phyloP scores from a whole-genome alignment of 2,113 vertebrate genomes.

The Cervus canadensis region DNA sequence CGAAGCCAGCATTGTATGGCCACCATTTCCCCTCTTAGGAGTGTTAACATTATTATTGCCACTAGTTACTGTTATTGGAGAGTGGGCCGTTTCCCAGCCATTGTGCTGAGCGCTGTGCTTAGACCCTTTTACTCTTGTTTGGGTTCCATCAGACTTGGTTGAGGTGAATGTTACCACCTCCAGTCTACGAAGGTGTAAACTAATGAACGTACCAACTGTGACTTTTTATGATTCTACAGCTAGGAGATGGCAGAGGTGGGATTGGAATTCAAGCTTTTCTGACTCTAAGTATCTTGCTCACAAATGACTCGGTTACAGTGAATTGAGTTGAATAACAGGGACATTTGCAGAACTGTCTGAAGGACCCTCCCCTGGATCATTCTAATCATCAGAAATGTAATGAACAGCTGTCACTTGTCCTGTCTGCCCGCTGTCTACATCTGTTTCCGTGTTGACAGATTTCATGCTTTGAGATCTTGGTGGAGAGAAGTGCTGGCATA shows the following conservation, averaged over 20 bases:
- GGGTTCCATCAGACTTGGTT: background rate
- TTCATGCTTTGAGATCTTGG: background rate
- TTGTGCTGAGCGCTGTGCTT: background rate
- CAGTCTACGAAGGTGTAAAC: background rate
- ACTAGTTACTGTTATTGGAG: background rate
- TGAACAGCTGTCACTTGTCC: background rate
- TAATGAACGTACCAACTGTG: background rate
- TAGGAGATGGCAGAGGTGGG: background rate
- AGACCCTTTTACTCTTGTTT: background rate
- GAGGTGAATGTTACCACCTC: background rate
- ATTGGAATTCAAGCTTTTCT: background rate
- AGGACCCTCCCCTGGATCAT: background rate
- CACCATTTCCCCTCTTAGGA: background rate
- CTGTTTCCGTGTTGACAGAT: background rate
- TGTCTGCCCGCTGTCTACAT: background rate
- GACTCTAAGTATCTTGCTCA: background rate
- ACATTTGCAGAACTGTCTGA: background rate
- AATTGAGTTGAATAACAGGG: background rate
- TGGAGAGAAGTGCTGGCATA: background rate
- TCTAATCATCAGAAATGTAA: background rate
- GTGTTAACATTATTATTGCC: background rate
- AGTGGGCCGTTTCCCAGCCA: background rate
- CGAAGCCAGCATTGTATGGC: background rate
- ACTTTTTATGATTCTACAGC: background rate
- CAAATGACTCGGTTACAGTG: background rate